Evolutionary conservation across 2,797 vertebrate genomes (phyloP).

Genomic region (Coendou prehensilis): DNA sequence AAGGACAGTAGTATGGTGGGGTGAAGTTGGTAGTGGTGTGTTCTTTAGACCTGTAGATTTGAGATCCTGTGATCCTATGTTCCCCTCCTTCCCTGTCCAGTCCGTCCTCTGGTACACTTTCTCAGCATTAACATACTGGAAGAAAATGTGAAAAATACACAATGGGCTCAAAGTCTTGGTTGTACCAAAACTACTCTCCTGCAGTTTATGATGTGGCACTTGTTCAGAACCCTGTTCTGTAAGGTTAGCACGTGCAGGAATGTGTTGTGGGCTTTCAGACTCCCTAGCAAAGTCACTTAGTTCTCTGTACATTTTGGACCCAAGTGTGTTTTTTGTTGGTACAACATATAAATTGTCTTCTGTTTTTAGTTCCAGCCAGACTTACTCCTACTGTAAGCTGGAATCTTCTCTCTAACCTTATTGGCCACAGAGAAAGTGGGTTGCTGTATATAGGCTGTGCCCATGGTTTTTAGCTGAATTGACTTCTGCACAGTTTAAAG

Average conservation of each 20-base stretch:
- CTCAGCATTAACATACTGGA: not conserved
- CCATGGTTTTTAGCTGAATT: constrained; percentile 17
- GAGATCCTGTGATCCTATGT: not conserved
- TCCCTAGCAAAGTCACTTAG: not conserved
- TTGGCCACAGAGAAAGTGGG: not conserved
- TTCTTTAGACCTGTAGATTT: not conserved
- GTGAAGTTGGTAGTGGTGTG: not conserved
- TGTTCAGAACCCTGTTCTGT: not conserved
- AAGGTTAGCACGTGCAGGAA: not conserved
- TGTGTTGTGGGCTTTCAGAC: not conserved
- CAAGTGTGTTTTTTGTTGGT: not conserved
- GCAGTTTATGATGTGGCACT: not conserved
- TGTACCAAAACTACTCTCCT: not conserved
- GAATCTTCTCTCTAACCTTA: not conserved
- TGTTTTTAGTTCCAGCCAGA: not conserved
- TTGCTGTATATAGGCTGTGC: not conserved
- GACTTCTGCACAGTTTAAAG: constrained; percentile 53
- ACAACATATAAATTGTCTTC: not conserved
- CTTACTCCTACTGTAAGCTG: not conserved
- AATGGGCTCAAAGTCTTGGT: not conserved
- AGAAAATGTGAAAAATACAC: not conserved
- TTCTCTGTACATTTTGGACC: constrained; percentile 4
- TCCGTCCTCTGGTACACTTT: not conserved
- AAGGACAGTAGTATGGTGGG: not conserved
- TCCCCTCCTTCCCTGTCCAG: not conserved